A percentile compares a stretch with the other conserved stretches of the same genome.
Evolutionary conservation across 2,113 vertebrate species (phyloP).

Genomic region (Pseudopodoces humilis): DNA sequence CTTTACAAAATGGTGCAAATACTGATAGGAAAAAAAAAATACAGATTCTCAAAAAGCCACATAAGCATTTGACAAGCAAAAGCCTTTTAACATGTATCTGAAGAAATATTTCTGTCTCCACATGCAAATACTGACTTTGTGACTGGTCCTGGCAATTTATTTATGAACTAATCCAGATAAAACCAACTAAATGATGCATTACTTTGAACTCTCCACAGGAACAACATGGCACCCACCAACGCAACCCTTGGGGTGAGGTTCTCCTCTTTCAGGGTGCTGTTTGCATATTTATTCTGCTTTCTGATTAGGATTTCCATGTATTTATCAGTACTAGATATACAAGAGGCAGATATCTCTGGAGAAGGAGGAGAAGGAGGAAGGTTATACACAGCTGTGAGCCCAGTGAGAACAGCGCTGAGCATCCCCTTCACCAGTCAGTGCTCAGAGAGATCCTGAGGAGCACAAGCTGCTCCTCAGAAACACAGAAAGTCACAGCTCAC

Average conservation of each 20-base stretch:
- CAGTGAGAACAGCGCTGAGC: fast-evolving
- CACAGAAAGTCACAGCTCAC: neutral
- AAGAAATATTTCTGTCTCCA: neutral
- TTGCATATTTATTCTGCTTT: neutral
- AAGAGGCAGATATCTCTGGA: neutral
- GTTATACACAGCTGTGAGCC: neutral
- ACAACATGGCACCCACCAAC: neutral
- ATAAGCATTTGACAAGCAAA: neutral
- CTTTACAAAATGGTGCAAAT: neutral
- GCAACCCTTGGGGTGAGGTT: neutral
- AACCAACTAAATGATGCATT: neutral
- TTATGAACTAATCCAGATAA: neutral
- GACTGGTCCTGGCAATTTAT: neutral
- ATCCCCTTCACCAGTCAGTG: neutral
- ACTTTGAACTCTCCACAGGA: neutral
- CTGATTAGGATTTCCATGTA: neutral
- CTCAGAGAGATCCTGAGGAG: neutral
- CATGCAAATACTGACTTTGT: neutral
- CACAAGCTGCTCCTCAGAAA: neutral
- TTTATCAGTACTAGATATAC: neutral
- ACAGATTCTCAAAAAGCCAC: neutral
- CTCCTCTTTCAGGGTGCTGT: neutral
- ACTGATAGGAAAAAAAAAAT: neutral
- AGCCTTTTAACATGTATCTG: neutral
- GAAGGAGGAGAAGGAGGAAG: neutral